These are phyloP conservation scores for Pseudoatta argentina DNA, from an alignment of 1,140 invertebrate genomes.

Conservation along the genomic window DNA sequence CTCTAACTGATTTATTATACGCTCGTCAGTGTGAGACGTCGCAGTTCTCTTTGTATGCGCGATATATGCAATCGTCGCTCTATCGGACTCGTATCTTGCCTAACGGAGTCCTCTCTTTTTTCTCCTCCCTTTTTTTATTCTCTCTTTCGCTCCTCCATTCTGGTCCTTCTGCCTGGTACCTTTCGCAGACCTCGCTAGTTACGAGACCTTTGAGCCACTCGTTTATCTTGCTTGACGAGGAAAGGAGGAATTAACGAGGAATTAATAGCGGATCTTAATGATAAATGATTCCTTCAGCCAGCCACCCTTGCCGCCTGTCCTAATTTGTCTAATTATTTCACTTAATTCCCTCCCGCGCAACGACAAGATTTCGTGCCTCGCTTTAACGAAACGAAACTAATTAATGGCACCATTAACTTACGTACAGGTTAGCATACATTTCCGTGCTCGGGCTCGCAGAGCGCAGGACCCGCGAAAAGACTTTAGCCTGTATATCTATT, in stretches of 20 bases:
- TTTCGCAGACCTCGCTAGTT: conserved; percentile 62
- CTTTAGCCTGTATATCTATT: conserved; percentile 17
- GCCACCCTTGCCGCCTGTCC: conserved; percentile 80
- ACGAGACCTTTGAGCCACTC: conserved; percentile 81
- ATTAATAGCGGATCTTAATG: conserved; percentile 87
- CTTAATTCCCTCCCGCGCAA: conserved; percentile 83
- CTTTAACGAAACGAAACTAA: conserved; percentile 85
- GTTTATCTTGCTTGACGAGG: conserved; percentile 87
- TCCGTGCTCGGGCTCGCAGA: conserved; percentile 18
- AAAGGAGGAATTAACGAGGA: conserved; percentile 87
- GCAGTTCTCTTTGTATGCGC: conserved; percentile 73
- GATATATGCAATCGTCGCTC: conserved; percentile 74
- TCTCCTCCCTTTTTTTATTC: not conserved
- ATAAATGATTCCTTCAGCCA: conserved; percentile 84
- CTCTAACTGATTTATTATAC: conserved; percentile 61
- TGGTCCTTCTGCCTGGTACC: conserved; percentile 54
- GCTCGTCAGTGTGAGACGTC: conserved; percentile 58
- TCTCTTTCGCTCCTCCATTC: conserved; percentile 41
- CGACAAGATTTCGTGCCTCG: conserved; percentile 82
- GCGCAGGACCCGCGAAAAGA: conserved; percentile 25
- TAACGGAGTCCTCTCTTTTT: conserved; percentile 64
- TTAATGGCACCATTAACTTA: conserved; percentile 84
- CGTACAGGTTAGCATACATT: conserved; percentile 66
- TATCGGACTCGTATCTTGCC: conserved; percentile 73
- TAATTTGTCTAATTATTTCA: conserved; percentile 87